Evolutionary conservation across 2,797 vertebrate genomes (phyloP).

Genomic region (Sciurus vulgaris): DNA sequence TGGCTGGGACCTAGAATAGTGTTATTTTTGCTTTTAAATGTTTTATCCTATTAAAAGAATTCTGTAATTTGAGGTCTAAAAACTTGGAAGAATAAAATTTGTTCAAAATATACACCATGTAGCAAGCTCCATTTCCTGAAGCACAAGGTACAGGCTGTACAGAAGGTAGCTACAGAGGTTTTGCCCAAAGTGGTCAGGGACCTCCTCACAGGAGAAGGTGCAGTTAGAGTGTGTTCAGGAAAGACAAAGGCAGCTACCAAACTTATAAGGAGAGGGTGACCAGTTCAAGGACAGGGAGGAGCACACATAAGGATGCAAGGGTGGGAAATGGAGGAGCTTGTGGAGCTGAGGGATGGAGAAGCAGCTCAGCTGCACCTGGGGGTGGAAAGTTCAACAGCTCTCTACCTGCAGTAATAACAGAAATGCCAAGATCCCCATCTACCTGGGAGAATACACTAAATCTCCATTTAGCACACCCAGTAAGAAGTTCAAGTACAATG

Average conservation of each 20-base stretch:
- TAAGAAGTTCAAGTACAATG: background rate
- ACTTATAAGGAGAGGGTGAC: background rate
- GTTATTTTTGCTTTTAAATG: background rate
- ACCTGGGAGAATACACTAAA: background rate
- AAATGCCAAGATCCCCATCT: background rate
- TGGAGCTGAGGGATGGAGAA: background rate
- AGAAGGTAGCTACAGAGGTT: background rate
- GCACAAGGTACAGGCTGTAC: background rate
- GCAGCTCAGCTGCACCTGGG: rapidly evolving
- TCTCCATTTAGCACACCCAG: too few species aligned
- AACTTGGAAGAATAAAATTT: background rate
- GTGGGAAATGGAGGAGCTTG: too few species aligned
- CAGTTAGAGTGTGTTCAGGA: background rate
- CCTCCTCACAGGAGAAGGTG: background rate
- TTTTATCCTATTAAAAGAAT: background rate
- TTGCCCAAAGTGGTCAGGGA: background rate
- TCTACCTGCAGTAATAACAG: background rate
- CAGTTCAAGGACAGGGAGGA: background rate
- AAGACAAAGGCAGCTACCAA: background rate
- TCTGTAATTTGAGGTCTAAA: background rate
- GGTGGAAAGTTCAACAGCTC: background rate
- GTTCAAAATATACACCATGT: background rate
- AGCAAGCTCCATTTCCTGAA: background rate
- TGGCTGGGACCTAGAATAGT: background rate
- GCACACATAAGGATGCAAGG: too few species aligned